These are phyloP conservation scores for Symphodus melops DNA, from an alignment of 2,113 vertebrate species.

Conservation along the genomic window DNA sequence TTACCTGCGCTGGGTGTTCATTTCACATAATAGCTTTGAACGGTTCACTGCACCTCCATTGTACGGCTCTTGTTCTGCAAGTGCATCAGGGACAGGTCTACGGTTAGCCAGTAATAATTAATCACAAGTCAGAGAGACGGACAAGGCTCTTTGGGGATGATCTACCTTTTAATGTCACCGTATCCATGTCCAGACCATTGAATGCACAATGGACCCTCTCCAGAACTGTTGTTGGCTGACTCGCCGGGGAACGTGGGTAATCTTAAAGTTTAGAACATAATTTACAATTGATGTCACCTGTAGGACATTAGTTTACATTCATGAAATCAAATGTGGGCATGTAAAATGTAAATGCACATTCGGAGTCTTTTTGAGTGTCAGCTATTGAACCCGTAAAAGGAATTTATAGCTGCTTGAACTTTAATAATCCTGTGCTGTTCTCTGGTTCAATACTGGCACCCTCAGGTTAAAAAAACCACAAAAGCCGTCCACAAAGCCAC, in stretches of 20 bases:
- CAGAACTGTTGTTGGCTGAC: constrained; percentile 28
- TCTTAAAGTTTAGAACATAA: constrained; percentile 11
- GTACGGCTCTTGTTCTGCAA: constrained; percentile 66
- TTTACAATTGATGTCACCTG: not conserved
- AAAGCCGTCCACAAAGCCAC: no score
- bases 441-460: no score
- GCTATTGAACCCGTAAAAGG: no score
- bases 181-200: constrained; percentile 41
- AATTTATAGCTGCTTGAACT: no score
- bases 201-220: constrained; percentile 24
- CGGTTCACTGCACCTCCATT: constrained; percentile 64
- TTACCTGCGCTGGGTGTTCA: constrained; percentile 48
- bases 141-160: constrained; percentile 31
- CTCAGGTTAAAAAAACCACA: no score
- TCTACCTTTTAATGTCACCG: constrained; percentile 38
- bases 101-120: constrained; percentile 63
- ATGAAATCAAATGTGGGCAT: not conserved
- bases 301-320: not conserved
- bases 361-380: no score
- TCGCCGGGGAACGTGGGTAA: constrained; percentile 17
- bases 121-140: constrained; percentile 53
- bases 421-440: no score
- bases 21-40: constrained; percentile 71
- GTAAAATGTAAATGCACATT: no score
- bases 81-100: constrained; percentile 56